Evolutionary conservation across 2,888 invertebrate species (phyloP), one percentile per base, ranked within the genome.

Genomic region (Eulithis testata): DNA sequence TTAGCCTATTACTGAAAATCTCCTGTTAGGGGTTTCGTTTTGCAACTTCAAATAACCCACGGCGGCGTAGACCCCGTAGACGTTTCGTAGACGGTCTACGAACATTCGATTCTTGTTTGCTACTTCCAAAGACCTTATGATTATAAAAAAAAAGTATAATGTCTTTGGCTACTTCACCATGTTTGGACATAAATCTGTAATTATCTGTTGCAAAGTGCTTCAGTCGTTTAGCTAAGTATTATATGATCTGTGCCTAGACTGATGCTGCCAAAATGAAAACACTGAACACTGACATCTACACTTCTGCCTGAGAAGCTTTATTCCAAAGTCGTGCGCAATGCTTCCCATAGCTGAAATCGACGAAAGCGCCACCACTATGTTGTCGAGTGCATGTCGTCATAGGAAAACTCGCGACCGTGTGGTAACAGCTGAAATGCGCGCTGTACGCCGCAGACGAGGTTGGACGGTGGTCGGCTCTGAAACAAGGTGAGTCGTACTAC

Each of bases 401-500:
- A 82, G 91, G 9, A 83, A 88, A 70, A 88, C 87, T 11, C 87
- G 92, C 45, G 91, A 91, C 71, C 88, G 92, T 27, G 81, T 90
- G 63, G 88, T 91, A 66, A 85, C 92, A 65, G 91, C 93, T 78
- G 93, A 93, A 86, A 85, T 86, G 77, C 86, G 93, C 63, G 90
- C 93, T 43, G 85, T 93, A 27, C 87, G 96, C 58, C 94, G 96
- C 63, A 90, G 95, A 54, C 93, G 96, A 55, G 96, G 96, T 51
- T 96, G 96, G 96, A 96, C 96, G 4, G 96, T 96, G 55, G 94
- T 96, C 65, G 96, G 96, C 73, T 95, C 95, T 73, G 96, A 96
- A 93, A 93, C 96, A 79, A 95, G 96, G 96, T 96, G 88, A 93
- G 89, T 84, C 57, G 55, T 8, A 37, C 7, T 40, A 12, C 3